phyloP scores from a whole-genome alignment of 2,113 vertebrate genomes.

The Sander vitreus region DNA sequence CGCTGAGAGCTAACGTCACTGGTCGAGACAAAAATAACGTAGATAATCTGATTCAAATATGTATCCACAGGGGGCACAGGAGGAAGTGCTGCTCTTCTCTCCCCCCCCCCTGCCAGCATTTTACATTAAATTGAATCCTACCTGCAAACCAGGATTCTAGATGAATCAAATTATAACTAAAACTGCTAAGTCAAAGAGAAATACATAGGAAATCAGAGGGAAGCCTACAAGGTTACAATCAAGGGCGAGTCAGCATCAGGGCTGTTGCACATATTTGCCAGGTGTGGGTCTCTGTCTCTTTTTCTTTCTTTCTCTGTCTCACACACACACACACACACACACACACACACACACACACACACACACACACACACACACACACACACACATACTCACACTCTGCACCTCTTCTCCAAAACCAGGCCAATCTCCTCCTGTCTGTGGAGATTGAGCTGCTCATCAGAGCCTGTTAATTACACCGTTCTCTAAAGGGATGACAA shows the following conservation, averaged over 20 bases:
- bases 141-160: slow-evolving; percentile 18
- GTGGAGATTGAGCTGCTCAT: slow-evolving; percentile 77
- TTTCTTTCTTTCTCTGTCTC: neutral
- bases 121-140: slow-evolving; percentile 16
- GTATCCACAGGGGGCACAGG: slow-evolving; percentile 50
- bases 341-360: neutral
- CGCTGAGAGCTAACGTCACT: slow-evolving; percentile 57
- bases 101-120: neutral
- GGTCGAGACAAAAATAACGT: slow-evolving; percentile 73
- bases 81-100: slow-evolving; percentile 47
- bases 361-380: slow-evolving; percentile 16
- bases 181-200: slow-evolving; percentile 6
- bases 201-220: slow-evolving; percentile 21
- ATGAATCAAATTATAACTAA: slow-evolving; percentile 16
- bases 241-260: slow-evolving; percentile 50
- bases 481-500: slow-evolving; percentile 80
- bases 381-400: slow-evolving; percentile 21
- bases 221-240: slow-evolving; percentile 53
- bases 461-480: slow-evolving; percentile 80
- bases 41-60: slow-evolving; percentile 75
- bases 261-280: slow-evolving; percentile 43
- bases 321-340: slow-evolving; percentile 34
- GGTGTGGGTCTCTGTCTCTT: slow-evolving; percentile 31
- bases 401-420: slow-evolving; percentile 55
- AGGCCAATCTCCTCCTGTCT: slow-evolving; percentile 74